Percentiles rank a stretch among this genome's conserved stretches.
These are phyloP conservation scores for Psittacula echo DNA, from an alignment of 2,797 vertebrate species.

Conservation along the genomic window DNA sequence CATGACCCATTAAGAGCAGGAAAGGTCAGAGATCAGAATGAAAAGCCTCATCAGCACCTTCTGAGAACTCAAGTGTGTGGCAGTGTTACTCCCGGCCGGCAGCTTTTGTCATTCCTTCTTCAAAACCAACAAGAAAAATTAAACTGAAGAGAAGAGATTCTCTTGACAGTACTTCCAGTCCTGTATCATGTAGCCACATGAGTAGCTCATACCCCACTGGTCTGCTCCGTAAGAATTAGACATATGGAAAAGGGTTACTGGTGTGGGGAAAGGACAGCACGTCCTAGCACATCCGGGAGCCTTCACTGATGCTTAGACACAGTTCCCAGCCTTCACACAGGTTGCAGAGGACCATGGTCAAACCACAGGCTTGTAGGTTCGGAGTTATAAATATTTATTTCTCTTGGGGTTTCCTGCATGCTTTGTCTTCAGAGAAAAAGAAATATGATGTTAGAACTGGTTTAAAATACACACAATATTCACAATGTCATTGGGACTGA, in stretches of 20 bases:
- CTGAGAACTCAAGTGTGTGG: not conserved
- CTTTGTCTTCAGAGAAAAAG: not conserved
- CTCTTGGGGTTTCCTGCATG: not conserved
- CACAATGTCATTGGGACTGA: not conserved
- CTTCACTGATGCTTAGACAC: not conserved
- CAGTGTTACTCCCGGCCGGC: conserved; percentile 39
- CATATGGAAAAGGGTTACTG: not conserved
- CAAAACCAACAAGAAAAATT: not conserved
- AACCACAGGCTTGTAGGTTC: not conserved
- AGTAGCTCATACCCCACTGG: not conserved
- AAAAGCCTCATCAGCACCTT: conserved; percentile 43
- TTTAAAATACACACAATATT: not conserved
- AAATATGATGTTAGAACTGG: not conserved
- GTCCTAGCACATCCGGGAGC: not conserved
- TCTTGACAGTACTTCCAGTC: not conserved
- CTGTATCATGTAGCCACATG: accelerated
- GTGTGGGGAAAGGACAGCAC: accelerated
- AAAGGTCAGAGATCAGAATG: conserved; percentile 43
- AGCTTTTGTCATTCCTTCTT: not conserved
- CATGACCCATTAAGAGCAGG: conserved; percentile 14
- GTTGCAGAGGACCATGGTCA: not conserved
- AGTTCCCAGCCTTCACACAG: not conserved
- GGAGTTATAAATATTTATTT: not conserved
- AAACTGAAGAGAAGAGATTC: not conserved
- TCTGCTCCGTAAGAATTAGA: not conserved